phyloP scores from a whole-genome alignment of 2,113 vertebrate genomes.

The Burhinus oedicnemus region DNA sequence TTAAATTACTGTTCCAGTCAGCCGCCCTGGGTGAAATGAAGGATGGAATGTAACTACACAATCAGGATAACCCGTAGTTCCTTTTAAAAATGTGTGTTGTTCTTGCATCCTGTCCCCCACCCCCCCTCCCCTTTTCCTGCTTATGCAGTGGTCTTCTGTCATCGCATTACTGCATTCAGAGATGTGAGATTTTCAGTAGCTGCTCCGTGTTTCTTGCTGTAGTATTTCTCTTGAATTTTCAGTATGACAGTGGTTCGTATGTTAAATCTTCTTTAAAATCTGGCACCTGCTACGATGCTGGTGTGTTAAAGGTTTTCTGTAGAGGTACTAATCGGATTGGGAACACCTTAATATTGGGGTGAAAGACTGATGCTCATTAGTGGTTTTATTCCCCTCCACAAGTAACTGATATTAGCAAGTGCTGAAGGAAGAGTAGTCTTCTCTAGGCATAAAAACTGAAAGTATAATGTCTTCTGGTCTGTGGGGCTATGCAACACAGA shows the following conservation, averaged over 20 bases:
- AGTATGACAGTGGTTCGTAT: background rate
- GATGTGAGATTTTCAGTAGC: background rate
- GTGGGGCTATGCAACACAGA: background rate
- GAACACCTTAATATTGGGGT: background rate
- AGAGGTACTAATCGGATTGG: background rate
- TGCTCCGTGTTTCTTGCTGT: background rate
- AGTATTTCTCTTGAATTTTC: background rate
- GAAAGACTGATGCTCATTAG: background rate
- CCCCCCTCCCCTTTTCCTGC: background rate
- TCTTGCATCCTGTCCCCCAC: background rate
- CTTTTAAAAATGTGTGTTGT: background rate
- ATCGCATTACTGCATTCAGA: background rate
- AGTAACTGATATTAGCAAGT: background rate
- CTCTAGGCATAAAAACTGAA: background rate
- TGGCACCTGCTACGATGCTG: background rate
- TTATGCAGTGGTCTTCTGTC: background rate
- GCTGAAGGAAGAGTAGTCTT: background rate
- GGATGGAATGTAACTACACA: background rate
- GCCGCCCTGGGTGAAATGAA: background rate
- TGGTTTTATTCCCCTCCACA: background rate
- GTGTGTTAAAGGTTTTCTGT: background rate
- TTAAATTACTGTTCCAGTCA: background rate
- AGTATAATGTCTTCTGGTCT: background rate
- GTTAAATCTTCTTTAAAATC: background rate
- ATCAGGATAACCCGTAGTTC: background rate